Evolutionary conservation across 1,140 invertebrate species (phyloP).

Genomic region (Meloidogyne floridensis): DNA sequence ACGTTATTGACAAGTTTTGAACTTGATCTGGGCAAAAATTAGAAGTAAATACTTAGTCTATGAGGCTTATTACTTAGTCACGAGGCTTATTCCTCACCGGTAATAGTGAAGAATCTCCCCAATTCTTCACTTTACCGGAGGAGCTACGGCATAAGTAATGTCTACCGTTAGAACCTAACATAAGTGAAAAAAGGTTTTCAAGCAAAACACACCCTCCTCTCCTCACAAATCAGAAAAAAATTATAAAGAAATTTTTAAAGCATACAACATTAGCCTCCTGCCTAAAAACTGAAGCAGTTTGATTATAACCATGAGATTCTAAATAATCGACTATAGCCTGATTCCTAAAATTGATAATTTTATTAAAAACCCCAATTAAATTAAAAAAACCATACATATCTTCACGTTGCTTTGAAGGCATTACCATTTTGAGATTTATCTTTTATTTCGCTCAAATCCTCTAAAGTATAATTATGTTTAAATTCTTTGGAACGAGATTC

Average conservation of each 20-base stretch:
- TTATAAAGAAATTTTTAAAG: not conserved
- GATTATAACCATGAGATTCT: constrained; percentile 89
- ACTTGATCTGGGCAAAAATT: too few relatives aligned
- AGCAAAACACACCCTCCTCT: constrained; percentile 13
- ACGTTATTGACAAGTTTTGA: too few relatives aligned
- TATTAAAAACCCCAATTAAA: too few relatives aligned
- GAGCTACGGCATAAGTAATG: too few relatives aligned
- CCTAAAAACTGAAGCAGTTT: constrained; percentile 91
- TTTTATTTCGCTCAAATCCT: not conserved
- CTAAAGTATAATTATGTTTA: not conserved
- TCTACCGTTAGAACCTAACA: too few relatives aligned
- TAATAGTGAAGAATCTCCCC: too few relatives aligned
- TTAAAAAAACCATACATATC: constrained; percentile 36
- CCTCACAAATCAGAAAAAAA: not conserved
- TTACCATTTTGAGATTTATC: constrained; percentile 30
- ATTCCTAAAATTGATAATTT: constrained; percentile 74
- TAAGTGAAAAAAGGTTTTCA: not conserved
- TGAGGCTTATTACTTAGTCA: too few relatives aligned
- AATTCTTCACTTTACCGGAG: too few relatives aligned
- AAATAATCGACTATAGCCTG: constrained; percentile 99
- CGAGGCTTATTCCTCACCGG: too few relatives aligned
- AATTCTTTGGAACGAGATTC: not conserved
- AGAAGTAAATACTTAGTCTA: too few relatives aligned
- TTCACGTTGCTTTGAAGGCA: constrained; percentile 43
- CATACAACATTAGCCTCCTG: constrained; percentile 88